Evolutionary conservation across 2,888 invertebrate genomes (phyloP).

Genomic region (Pachycephus smyrnensis): DNA sequence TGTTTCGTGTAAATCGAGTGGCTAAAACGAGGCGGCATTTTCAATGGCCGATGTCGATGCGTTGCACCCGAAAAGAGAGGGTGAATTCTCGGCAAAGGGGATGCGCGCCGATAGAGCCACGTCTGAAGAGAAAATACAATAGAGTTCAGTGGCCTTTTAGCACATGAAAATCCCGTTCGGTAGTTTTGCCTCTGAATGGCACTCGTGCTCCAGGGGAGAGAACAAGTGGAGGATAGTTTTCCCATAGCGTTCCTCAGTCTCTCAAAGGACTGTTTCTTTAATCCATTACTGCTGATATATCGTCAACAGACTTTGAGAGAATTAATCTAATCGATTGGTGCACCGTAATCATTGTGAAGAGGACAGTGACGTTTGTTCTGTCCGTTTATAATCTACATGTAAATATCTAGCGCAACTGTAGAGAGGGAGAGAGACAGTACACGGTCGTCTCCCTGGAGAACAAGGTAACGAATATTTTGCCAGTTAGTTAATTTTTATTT

Average conservation of each 20-base stretch:
- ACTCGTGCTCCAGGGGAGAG: not conserved
- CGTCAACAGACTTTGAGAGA: not conserved
- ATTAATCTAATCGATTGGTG: not conserved
- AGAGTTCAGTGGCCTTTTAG: conserved; percentile 35
- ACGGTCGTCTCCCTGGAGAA: not conserved
- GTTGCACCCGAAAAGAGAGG: not conserved
- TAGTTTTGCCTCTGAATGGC: not conserved
- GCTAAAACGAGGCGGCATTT: conserved; percentile 28
- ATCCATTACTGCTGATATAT: not conserved
- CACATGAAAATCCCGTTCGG: conserved; percentile 25
- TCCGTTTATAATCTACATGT: not conserved
- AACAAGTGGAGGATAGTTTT: not conserved
- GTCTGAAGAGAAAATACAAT: conserved; percentile 29
- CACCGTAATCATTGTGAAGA: not conserved
- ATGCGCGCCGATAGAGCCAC: not conserved
- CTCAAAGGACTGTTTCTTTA: not conserved
- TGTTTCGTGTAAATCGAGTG: conserved; percentile 29
- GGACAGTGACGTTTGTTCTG: not conserved
- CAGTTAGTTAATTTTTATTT: not conserved
- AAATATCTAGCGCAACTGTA: not conserved
- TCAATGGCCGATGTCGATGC: not conserved
- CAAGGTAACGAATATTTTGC: not conserved
- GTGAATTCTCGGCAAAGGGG: not conserved
- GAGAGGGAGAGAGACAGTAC: too few species aligned
- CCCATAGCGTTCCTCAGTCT: not conserved